Percentiles rank a stretch among this genome's conserved stretches.
phyloP scores from a whole-genome alignment of 2,888 invertebrate genomes.

The Odontothrips loti region DNA sequence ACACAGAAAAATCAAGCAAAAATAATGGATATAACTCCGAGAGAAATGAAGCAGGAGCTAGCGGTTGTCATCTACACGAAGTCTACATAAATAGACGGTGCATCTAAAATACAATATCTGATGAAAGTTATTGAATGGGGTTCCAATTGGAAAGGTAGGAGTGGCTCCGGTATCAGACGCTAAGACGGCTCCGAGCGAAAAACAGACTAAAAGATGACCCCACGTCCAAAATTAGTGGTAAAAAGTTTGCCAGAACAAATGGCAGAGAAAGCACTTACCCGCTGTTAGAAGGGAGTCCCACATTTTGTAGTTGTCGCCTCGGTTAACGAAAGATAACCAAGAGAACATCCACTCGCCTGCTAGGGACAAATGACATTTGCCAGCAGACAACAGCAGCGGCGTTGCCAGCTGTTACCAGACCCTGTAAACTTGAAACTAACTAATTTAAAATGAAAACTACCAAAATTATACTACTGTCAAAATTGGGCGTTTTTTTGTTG shows the following conservation, averaged over 20 bases:
- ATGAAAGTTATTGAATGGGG: not conserved
- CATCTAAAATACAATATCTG: not conserved
- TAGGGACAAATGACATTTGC: conserved; percentile 10
- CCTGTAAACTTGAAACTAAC: no score
- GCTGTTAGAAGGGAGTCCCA: conserved; percentile 13
- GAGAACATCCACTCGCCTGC: conserved; percentile 14
- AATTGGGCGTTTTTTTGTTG: no score
- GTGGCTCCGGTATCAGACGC: not conserved
- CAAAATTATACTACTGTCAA: no score
- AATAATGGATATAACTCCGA: not conserved
- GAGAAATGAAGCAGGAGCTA: not conserved
- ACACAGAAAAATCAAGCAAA: not conserved
- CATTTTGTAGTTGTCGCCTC: conserved; percentile 16
- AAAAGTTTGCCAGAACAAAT: no score
- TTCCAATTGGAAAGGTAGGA: not conserved
- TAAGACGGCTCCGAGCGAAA: not conserved
- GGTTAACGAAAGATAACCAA: conserved; percentile 8
- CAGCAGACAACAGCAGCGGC: not conserved
- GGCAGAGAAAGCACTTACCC: not conserved
- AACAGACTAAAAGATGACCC: no score
- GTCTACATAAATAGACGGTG: not conserved
- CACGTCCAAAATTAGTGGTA: no score
- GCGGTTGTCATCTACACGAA: no score
- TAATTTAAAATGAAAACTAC: no score
- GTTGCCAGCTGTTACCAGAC: no score